Evolutionary conservation across 1,140 invertebrate genomes (phyloP).

Genomic region (Platyura marginata): DNA sequence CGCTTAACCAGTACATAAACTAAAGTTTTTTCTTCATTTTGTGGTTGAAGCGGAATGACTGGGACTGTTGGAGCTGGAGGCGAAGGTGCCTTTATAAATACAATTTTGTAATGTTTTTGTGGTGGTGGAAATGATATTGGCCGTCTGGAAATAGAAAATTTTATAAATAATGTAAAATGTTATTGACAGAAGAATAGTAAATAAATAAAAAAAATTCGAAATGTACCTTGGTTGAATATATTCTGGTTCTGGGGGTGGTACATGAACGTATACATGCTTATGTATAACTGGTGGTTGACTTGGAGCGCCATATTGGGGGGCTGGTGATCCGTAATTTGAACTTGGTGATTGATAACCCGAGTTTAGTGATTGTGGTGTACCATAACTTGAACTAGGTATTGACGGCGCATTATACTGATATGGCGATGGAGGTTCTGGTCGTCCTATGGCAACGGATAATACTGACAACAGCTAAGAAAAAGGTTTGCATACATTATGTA

Average conservation of each 20-base stretch:
- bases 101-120: conserved; percentile 78
- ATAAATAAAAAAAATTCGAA: too few species aligned
- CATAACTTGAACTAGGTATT: neutral
- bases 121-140: conserved; percentile 44
- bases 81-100: conserved; percentile 73
- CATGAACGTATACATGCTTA: conserved; percentile 73
- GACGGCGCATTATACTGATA: neutral
- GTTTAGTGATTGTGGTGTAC: neutral
- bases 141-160: conserved; percentile 20
- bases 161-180: conserved; percentile 1
- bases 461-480: neutral
- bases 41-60: conserved; percentile 51
- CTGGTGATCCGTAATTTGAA: conserved; percentile 31
- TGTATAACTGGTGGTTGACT: conserved; percentile 54
- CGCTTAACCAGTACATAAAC: conserved; percentile 82
- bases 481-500: too few species aligned
- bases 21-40: conserved; percentile 71
- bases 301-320: conserved; percentile 49
- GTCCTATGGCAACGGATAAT: neutral
- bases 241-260: conserved; percentile 64
- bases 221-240: conserved; percentile 41
- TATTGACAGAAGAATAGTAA: too few species aligned
- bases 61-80: conserved; percentile 59
- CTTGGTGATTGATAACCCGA: conserved; percentile 4
- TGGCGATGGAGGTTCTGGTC: conserved; percentile 1